Evolutionary conservation across 2,888 invertebrate genomes (phyloP), one percentile per base, ranked within the genome.

Genomic region (Ametastegia equiseti): DNA sequence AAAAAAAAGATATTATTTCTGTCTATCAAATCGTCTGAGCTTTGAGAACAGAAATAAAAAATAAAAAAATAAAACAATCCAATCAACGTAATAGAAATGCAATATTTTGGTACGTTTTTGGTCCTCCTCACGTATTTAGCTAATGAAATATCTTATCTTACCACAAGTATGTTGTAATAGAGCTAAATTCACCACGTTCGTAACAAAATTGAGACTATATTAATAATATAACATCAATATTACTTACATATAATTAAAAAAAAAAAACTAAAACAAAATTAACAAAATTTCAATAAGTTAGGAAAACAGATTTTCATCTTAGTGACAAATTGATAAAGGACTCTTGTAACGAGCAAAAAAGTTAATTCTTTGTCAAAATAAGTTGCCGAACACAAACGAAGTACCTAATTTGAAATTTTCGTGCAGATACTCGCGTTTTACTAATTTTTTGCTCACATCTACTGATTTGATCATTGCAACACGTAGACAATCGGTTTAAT

Each of bases 221-320:
- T 39, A 39, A 65, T 5, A 45, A 71, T 39, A 36, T 67, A 67
- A 67, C 67, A 67, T 42, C 42, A 36, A 39, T 42, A 67, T 19
- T 39, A 19, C 39, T 69, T 27, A 71, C 2, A 71, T 13, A 71
- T 15, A 19, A 47, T 27, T 15, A 45, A 15, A 47, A 71, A 45
- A 71, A 23, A 45, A 27, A 71, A 39, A 36, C 7, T 39, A 30
- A n/a, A 27, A 71, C 45, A 47, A 71, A 47, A 45, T 45, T 11
- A 71, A 47, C 23, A 71, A 71, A 47, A 47, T 11, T 71, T 71
- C 15, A 71, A 71, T 71, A 71, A 71, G 27, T 71, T 71, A 71
- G 42, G 42, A 42, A 19, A 36, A 39, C 19, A 13, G 33, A 65
- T 45, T 47, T 45, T 71, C 15, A 7, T 9, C 67, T 36, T n/a